Percentiles rank a stretch among this genome's conserved stretches.
These are phyloP conservation scores for Metellina segmentata DNA, from an alignment of 2,888 invertebrate species.

Conservation along the genomic window DNA sequence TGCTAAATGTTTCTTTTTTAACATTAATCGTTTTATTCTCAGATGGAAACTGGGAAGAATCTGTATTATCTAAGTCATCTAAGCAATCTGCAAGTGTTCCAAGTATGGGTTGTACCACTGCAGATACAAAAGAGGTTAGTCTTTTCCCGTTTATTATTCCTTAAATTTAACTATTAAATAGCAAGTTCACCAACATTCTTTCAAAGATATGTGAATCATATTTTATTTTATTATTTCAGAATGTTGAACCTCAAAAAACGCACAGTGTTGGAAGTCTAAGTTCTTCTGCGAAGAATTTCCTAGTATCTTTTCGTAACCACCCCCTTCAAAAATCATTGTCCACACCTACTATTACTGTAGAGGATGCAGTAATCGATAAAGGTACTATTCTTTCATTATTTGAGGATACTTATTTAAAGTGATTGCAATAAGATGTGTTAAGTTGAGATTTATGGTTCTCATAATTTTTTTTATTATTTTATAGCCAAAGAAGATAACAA, in stretches of 20 bases:
- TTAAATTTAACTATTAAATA: background rate
- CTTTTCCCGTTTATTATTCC: background rate
- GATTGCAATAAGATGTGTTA: background rate
- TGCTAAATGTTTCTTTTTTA: background rate
- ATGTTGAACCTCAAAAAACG: conserved; percentile 73
- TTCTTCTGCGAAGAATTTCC: conserved; percentile 64
- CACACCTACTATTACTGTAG: conserved; percentile 77
- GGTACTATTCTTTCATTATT: conserved; percentile 31
- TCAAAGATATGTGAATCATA: background rate
- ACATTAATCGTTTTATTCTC: background rate
- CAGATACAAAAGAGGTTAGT: conserved; percentile 68
- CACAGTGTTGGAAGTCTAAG: conserved; percentile 73
- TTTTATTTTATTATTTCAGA: conserved; percentile 39
- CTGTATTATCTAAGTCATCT: conserved; percentile 71
- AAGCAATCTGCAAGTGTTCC: conserved; percentile 74
- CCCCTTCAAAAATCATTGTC: conserved; percentile 77
- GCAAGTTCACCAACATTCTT: background rate
- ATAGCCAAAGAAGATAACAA: conserved; percentile 72
- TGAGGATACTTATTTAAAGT: background rate
- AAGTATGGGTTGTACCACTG: conserved; percentile 64
- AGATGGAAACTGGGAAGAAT: conserved; percentile 74
- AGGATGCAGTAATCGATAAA: conserved; percentile 71
- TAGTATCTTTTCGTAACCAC: conserved; percentile 64
- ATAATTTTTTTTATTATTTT: conserved; percentile 14
- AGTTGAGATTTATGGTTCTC: background rate